Evolutionary conservation across 2,888 invertebrate genomes (phyloP).

Genomic region (Rotaria magnacalcarata): DNA sequence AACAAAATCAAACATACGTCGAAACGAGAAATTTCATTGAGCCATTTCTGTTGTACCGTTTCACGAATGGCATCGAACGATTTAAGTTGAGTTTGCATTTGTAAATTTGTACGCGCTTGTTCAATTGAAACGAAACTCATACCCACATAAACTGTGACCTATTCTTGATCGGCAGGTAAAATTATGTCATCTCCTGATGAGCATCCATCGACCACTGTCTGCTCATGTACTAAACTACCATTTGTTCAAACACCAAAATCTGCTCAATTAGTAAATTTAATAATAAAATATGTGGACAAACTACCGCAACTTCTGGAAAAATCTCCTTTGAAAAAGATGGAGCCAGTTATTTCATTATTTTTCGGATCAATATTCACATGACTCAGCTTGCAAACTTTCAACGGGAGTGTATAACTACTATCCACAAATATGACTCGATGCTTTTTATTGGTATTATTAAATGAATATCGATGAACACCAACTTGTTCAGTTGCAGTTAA

Average conservation of each 20-base stretch:
- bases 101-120: no score
- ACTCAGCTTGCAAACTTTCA: background rate
- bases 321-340: background rate
- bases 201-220: background rate
- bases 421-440: background rate
- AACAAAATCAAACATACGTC: no score
- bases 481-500: background rate
- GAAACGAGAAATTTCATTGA: no score
- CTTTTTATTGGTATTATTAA: background rate
- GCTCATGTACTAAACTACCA: background rate
- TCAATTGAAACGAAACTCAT: no score
- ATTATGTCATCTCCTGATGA: no score
- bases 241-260: background rate
- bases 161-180: no score
- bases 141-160: no score
- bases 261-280: background rate
- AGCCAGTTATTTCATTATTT: background rate
- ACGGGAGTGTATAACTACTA: background rate
- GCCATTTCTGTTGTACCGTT: no score
- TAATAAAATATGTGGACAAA: background rate
- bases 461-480: background rate
- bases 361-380: background rate
- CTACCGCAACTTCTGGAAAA: background rate
- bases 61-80: no score
- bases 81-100: no score